Percentiles rank a stretch among this genome's conserved stretches.
Conservation (phyloP, 2,113 vertebrate species). For the Zapus hudsonius region DNA sequence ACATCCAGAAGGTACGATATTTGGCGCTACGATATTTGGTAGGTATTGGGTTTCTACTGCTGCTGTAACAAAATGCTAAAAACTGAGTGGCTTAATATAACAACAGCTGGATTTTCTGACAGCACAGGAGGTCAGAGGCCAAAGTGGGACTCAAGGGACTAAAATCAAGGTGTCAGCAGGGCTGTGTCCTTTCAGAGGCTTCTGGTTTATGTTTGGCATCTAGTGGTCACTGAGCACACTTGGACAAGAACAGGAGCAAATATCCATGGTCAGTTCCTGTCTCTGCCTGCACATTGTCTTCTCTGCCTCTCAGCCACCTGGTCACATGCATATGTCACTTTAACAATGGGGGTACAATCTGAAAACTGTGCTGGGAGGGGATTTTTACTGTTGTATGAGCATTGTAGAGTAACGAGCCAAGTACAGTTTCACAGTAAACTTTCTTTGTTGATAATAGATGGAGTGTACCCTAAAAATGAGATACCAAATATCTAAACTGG, state of each 20-base stretch:
- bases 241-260: neutral
- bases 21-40: neutral
- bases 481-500: neutral
- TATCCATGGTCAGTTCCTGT: neutral
- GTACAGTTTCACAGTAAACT: neutral
- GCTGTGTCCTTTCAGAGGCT: neutral
- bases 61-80: neutral
- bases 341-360: too few relatives aligned
- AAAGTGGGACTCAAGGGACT: neutral
- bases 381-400: neutral
- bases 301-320: neutral
- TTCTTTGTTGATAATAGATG: neutral
- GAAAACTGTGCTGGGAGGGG: neutral
- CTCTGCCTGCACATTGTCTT: too few relatives aligned
- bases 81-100: neutral
- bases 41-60: neutral
- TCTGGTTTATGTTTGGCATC: neutral
- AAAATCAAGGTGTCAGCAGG: neutral
- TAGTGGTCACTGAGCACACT: fast-evolving
- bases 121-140: neutral
- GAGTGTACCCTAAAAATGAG: neutral
- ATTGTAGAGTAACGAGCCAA: neutral
- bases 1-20: neutral
- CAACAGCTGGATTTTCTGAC: neutral
- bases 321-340: neutral